phyloP scores from a whole-genome alignment of 2,888 invertebrate genomes.

The Hanleya hanleyi region DNA sequence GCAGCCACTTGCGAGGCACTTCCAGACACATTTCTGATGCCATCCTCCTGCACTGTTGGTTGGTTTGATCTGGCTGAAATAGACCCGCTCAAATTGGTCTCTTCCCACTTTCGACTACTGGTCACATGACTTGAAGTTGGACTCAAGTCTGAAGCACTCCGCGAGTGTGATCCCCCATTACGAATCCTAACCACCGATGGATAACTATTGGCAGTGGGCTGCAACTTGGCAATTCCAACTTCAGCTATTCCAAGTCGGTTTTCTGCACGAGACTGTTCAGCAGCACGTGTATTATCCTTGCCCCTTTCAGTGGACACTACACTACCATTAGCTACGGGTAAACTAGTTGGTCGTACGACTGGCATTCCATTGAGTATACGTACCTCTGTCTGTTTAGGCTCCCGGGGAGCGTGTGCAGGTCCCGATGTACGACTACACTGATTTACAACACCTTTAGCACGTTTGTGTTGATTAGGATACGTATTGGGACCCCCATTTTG shows the following conservation, averaged over 20 bases:
- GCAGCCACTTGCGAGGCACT: not conserved
- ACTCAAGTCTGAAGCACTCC: conserved; percentile 56
- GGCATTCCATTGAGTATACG: conserved; percentile 54
- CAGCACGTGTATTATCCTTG: conserved; percentile 28
- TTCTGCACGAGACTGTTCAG: conserved; percentile 25
- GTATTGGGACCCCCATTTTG: not conserved
- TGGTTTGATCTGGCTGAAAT: not conserved
- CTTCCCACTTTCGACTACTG: not conserved
- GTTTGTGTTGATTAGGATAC: not conserved
- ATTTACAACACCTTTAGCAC: not conserved
- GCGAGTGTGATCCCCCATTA: conserved; percentile 46
- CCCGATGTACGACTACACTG: not conserved
- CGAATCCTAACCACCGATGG: conserved; percentile 40
- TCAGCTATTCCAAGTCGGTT: conserved; percentile 46
- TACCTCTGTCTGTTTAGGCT: conserved; percentile 58
- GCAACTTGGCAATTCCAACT: conserved; percentile 48
- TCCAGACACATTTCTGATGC: not conserved
- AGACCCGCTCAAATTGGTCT: not conserved
- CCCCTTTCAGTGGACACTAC: conserved; percentile 25
- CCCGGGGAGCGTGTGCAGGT: not conserved
- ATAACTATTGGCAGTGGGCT: conserved; percentile 25
- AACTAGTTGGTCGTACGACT: conserved; percentile 44
- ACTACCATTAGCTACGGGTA: conserved; percentile 33
- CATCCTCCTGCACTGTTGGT: not conserved
- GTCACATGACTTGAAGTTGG: conserved; percentile 36